phyloP scores from a whole-genome alignment of 2,797 vertebrate genomes.

The Chrosomus eos region DNA sequence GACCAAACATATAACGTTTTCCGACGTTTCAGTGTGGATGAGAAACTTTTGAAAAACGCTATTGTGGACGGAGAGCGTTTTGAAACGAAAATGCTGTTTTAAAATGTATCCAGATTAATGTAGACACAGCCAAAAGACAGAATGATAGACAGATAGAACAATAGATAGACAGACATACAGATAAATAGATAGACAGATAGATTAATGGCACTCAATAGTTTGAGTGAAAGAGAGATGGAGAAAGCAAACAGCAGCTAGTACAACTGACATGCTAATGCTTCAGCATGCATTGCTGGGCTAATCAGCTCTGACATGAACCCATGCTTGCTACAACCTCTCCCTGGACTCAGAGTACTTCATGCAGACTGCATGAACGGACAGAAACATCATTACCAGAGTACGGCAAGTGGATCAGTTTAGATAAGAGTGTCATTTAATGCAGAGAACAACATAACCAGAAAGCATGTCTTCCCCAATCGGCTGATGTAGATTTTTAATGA shows the following conservation, averaged over 20 bases:
- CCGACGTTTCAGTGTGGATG: too few relatives aligned
- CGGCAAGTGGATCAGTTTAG: not conserved
- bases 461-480: not conserved
- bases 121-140: too few relatives aligned
- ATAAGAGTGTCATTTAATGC: not conserved
- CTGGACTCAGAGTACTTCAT: not conserved
- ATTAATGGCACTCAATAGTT: not conserved
- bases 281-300: not conserved
- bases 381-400: not conserved
- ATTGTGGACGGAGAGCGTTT: too few relatives aligned
- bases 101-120: too few relatives aligned
- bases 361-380: not conserved
- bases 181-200: too few relatives aligned
- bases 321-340: slow-evolving; percentile 7
- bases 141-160: too few relatives aligned
- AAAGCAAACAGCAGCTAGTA: slow-evolving; percentile 14
- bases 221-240: not conserved
- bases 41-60: too few relatives aligned
- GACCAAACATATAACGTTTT: too few relatives aligned
- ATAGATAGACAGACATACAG: too few relatives aligned
- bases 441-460: not conserved
- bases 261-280: slow-evolving; percentile 10
- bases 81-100: too few relatives aligned
- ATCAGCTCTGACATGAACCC: slow-evolving; percentile 8
- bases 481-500: slow-evolving; percentile 21